Evolutionary conservation across 1,140 invertebrate species (phyloP).

Genomic region (Cydia fagiglandana): DNA sequence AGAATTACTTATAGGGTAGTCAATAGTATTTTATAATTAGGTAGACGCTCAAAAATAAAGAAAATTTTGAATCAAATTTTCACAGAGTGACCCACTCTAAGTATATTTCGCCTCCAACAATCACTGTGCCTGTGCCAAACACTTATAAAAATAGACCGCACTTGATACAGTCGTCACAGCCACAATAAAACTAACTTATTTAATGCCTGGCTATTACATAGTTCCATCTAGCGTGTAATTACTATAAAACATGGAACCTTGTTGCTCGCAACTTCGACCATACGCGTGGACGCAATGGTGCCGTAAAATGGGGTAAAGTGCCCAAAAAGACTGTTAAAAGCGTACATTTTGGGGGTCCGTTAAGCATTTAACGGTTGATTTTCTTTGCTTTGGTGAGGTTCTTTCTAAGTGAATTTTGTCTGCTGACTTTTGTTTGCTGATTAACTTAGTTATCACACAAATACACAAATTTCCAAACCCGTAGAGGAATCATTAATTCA

Average conservation of each 20-base stretch:
- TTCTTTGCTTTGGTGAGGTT: background rate
- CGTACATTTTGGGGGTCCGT: background rate
- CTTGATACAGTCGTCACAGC: background rate
- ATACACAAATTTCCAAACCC: too few species aligned
- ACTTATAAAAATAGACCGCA: background rate
- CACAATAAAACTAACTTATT: conserved; percentile 14
- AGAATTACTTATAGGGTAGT: too few species aligned
- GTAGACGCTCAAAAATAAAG: too few species aligned
- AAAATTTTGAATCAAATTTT: too few species aligned
- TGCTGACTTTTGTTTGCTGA: too few species aligned
- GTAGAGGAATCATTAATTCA: too few species aligned
- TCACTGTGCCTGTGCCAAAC: background rate
- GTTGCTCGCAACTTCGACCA: conserved; percentile 6
- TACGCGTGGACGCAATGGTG: background rate
- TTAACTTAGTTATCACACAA: too few species aligned
- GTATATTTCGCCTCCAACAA: background rate
- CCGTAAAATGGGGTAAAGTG: conserved; percentile 17
- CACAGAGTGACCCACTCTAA: background rate
- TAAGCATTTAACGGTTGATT: conserved; percentile 19
- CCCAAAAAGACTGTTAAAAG: conserved; percentile 25
- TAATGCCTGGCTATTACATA: background rate
- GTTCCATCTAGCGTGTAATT: conserved; percentile 6
- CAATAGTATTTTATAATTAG: too few species aligned
- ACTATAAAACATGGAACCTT: conserved; percentile 15
- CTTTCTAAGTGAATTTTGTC: background rate